Conservation (phyloP, 2,888 invertebrate genomes). For the Meghimatium bilineatum region DNA sequence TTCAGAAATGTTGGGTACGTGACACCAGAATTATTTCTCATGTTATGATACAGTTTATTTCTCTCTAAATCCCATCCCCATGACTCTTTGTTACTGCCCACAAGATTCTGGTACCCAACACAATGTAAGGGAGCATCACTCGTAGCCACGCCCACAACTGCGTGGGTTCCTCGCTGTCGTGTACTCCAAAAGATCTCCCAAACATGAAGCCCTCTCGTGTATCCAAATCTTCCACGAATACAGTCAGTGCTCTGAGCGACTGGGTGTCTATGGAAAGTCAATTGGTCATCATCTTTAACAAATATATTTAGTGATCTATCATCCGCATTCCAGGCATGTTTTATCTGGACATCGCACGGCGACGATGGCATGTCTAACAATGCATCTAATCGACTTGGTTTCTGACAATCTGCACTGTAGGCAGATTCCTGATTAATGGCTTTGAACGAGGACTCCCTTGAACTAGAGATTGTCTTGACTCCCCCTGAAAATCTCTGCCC, state of each 20-base stretch:
- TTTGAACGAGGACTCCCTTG: conserved; percentile 72
- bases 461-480: conserved; percentile 73
- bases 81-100: conserved; percentile 96
- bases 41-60: conserved; percentile 76
- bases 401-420: conserved; percentile 80
- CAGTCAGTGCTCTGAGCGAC: conserved; percentile 99
- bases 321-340: conserved; percentile 97
- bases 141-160: conserved; percentile 98
- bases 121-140: conserved; percentile 91
- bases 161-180: conserved; percentile 97
- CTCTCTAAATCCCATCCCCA: conserved; percentile 98
- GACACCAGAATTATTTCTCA: conserved; percentile 70
- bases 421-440: conserved; percentile 71
- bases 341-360: conserved; percentile 90
- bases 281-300: conserved; percentile 98
- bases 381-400: conserved; percentile 95
- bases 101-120: conserved; percentile 95
- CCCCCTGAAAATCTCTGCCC: conserved; percentile 95
- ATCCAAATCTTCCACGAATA: conserved; percentile 96
- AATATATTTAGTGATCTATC: conserved; percentile 98
- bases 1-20: conserved; percentile 92
- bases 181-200: conserved; percentile 99
- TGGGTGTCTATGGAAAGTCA: conserved; percentile 97
- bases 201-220: conserved; percentile 95
- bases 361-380: conserved; percentile 97